Evolutionary conservation across 2,797 vertebrate genomes (phyloP).

Genomic region (Rachycentron canadum): DNA sequence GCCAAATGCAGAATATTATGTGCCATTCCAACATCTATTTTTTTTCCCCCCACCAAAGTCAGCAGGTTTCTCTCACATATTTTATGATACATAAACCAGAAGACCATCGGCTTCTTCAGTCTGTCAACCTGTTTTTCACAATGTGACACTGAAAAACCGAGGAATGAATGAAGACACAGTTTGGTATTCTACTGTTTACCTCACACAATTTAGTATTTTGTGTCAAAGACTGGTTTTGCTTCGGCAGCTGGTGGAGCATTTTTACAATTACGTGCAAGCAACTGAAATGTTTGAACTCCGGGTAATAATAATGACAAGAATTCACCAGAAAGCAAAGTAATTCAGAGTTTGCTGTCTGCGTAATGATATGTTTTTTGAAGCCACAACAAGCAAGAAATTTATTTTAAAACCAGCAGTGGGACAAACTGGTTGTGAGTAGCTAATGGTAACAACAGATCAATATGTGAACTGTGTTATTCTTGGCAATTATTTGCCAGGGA

Average conservation of each 20-base stretch:
- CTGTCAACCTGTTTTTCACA: background rate
- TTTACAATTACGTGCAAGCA: slow-evolving; percentile 19
- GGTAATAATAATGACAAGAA: slow-evolving; percentile 9
- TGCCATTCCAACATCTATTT: background rate
- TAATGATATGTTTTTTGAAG: slow-evolving; percentile 10
- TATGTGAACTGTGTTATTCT: slow-evolving; percentile 27
- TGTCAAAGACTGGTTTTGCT: background rate
- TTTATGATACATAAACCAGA: background rate
- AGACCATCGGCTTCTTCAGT: slow-evolving; percentile 7
- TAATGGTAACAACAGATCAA: slow-evolving; percentile 24
- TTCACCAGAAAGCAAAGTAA: slow-evolving; percentile 6
- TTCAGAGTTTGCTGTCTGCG: background rate
- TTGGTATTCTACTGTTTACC: slow-evolving; percentile 38
- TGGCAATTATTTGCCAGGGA: slow-evolving; percentile 17
- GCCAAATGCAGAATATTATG: background rate
- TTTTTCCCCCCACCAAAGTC: background rate
- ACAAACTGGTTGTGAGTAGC: slow-evolving; percentile 1
- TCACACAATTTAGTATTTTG: too few relatives aligned
- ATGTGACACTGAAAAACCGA: slow-evolving; percentile 1
- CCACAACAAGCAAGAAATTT: background rate
- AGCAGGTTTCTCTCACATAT: background rate
- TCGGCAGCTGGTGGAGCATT: slow-evolving; percentile 7
- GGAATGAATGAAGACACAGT: slow-evolving; percentile 26
- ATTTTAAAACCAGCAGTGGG: slow-evolving; percentile 13
- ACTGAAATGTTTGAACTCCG: slow-evolving; percentile 14